Evolutionary conservation across 2,797 vertebrate genomes (phyloP).

Genomic region (Sus cebifrons): DNA sequence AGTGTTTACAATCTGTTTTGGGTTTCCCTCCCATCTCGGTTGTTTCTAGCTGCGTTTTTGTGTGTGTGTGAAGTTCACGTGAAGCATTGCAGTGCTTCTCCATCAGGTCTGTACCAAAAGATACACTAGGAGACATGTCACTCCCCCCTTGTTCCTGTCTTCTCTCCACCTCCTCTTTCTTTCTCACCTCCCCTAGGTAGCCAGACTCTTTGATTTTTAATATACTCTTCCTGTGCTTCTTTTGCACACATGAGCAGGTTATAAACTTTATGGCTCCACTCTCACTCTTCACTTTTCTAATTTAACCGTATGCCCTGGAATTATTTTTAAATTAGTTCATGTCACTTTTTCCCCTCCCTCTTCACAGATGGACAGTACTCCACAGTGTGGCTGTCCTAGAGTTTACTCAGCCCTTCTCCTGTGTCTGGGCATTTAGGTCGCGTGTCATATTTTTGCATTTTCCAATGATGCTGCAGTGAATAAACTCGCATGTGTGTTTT

Average conservation of each 20-base stretch:
- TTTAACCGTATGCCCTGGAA: too few relatives aligned
- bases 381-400: accelerated
- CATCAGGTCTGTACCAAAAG: neutral
- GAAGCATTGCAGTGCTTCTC: neutral
- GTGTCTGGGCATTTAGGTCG: neutral
- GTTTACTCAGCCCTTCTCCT: too few relatives aligned
- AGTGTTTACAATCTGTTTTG: neutral
- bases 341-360: accelerated
- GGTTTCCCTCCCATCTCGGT: neutral
- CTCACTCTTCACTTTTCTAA: neutral
- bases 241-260: too few relatives aligned
- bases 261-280: neutral
- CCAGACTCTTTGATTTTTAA: neutral
- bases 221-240: neutral
- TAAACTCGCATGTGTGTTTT: accelerated
- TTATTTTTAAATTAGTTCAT: neutral
- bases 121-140: neutral
- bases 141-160: neutral
- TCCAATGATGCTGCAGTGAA: too few relatives aligned
- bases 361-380: neutral
- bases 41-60: neutral
- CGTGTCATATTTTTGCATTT: neutral
- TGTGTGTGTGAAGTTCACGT: accelerated
- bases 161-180: too few relatives aligned
- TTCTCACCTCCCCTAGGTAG: too few relatives aligned